Conservation (phyloP, 2,888 invertebrate genomes). For the Caenorhabditis doughertyi region DNA sequence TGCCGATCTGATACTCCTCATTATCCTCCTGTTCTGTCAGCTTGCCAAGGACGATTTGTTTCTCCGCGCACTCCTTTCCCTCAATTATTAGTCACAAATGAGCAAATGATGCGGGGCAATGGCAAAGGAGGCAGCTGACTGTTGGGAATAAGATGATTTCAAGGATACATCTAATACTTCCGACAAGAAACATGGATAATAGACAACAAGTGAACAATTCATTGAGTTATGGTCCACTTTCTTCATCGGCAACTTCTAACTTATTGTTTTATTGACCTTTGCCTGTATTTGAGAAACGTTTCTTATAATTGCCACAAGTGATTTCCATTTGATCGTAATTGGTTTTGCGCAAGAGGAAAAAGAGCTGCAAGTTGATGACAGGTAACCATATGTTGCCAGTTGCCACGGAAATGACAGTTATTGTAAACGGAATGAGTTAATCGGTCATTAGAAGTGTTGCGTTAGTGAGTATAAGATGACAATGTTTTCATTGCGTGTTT, state of each 20-base stretch:
- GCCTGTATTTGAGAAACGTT: neutral
- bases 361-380: constrained; percentile 44
- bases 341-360: constrained; percentile 41
- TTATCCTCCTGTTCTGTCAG: constrained; percentile 48
- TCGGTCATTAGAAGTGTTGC: constrained; percentile 44
- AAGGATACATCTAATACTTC: constrained; percentile 59
- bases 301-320: constrained; percentile 36
- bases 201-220: constrained; percentile 53
- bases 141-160: constrained; percentile 42
- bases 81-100: constrained; percentile 61
- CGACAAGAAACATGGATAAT: constrained; percentile 56
- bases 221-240: constrained; percentile 18
- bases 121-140: constrained; percentile 54
- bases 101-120: constrained; percentile 58
- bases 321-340: constrained; percentile 33
- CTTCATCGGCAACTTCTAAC: constrained; percentile 54
- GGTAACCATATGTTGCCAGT: constrained; percentile 57
- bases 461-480: constrained; percentile 21
- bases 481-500: neutral
- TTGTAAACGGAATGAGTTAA: constrained; percentile 20
- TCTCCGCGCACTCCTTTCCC: constrained; percentile 45
- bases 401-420: constrained; percentile 56
- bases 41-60: constrained; percentile 64
- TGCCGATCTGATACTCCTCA: constrained; percentile 60
- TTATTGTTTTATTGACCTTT: constrained; percentile 49